Percentiles rank a stretch among this genome's conserved stretches.
phyloP scores from a whole-genome alignment of 2,797 vertebrate genomes.

The Carcharodon carcharias region DNA sequence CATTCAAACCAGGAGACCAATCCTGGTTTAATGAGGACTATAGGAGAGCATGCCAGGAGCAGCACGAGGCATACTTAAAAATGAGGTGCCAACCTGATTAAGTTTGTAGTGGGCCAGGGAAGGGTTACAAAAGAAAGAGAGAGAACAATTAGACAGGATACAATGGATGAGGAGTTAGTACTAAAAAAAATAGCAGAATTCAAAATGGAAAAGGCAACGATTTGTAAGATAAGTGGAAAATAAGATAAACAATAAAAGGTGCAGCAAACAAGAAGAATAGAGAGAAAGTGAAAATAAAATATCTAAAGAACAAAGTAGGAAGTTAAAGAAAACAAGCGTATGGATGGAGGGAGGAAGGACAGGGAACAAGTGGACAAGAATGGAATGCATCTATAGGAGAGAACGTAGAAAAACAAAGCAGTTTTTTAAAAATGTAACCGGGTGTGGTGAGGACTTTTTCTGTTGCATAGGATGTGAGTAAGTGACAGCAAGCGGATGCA shows the following conservation, averaged over 20 bases:
- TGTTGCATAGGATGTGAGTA: background rate
- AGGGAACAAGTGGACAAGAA: background rate
- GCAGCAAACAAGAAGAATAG: background rate
- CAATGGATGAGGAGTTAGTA: background rate
- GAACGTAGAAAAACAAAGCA: background rate
- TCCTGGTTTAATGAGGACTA: too few relatives aligned
- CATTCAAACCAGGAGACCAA: too few relatives aligned
- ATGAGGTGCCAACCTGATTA: too few relatives aligned
- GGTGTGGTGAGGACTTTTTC: background rate
- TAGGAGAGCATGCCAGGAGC: too few relatives aligned
- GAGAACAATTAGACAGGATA: background rate
- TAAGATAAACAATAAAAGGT: background rate
- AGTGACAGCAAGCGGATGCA: background rate
- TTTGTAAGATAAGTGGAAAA: background rate
- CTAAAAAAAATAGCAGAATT: background rate
- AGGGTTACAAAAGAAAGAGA: background rate
- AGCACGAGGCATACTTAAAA: too few relatives aligned
- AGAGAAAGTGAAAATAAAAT: background rate
- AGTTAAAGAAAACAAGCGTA: background rate
- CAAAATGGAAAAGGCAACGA: background rate
- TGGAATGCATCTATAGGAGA: background rate
- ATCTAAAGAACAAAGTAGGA: background rate
- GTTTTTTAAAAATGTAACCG: background rate
- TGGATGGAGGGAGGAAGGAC: background rate
- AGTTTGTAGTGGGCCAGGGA: background rate